A percentile compares a stretch with the other conserved stretches of the same genome.
These are phyloP conservation scores for Thinocorus orbignyianus DNA, from an alignment of 2,113 vertebrate genomes.

Conservation along the genomic window DNA sequence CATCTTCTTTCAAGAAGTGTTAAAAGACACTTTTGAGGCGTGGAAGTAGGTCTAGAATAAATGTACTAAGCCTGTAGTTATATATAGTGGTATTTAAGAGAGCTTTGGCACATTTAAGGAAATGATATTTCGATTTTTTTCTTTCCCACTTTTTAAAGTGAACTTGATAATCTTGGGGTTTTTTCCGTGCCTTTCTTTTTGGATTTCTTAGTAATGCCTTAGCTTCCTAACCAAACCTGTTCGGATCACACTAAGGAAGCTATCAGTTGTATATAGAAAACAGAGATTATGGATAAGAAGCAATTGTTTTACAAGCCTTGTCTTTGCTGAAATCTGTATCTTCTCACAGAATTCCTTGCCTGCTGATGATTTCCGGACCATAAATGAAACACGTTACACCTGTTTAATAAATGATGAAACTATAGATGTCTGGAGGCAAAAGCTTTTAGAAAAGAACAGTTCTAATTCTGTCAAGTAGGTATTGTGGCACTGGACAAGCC, in stretches of 20 bases:
- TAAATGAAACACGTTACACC: conserved; percentile 85
- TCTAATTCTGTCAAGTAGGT: conserved; percentile 90
- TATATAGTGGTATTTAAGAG: neutral
- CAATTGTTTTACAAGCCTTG: conserved; percentile 31
- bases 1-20: neutral
- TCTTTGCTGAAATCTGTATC: conserved; percentile 62
- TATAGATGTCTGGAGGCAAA: conserved; percentile 90
- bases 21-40: neutral
- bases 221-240: neutral
- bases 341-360: conserved; percentile 79
- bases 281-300: neutral
- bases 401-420: conserved; percentile 89
- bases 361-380: conserved; percentile 90
- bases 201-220: neutral
- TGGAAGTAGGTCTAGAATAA: neutral
- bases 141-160: neutral
- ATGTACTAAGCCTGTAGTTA: neutral
- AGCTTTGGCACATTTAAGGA: neutral
- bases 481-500: conserved; percentile 44
- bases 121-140: rapidly evolving
- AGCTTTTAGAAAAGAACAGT: conserved; percentile 86
- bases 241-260: neutral
- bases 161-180: neutral
- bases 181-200: neutral
- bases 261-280: neutral